Evolutionary conservation across 2,113 vertebrate genomes (phyloP).

Genomic region (Lepisosteus osseus): DNA sequence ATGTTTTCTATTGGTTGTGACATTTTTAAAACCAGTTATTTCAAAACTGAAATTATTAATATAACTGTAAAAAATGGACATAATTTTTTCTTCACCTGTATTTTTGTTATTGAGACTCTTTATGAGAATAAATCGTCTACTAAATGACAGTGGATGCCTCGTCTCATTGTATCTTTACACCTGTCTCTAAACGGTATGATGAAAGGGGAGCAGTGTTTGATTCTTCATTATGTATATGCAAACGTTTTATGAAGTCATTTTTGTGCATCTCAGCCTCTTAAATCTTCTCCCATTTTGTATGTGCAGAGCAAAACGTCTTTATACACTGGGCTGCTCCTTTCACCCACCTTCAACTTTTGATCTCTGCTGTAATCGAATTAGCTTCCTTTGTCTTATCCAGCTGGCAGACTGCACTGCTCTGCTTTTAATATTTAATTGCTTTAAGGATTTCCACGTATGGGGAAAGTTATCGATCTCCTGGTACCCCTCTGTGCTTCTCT

Average conservation of each 20-base stretch:
- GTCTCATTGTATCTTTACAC: slow-evolving; percentile 1
- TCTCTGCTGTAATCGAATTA: too few species aligned
- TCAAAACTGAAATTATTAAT: slow-evolving; percentile 39
- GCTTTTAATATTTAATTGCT: not conserved
- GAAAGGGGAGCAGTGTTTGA: slow-evolving; percentile 31
- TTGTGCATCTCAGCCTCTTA: too few species aligned
- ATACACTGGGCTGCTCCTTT: too few species aligned
- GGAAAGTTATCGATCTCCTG: not conserved
- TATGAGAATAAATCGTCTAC: slow-evolving; percentile 84
- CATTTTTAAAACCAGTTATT: slow-evolving; percentile 67
- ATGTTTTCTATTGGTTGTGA: slow-evolving; percentile 65
- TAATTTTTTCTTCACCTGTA: slow-evolving; percentile 79
- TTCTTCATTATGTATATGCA: slow-evolving; percentile 38
- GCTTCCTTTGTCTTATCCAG: not conserved
- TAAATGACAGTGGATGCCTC: slow-evolving; percentile 50
- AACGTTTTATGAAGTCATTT: slow-evolving; percentile 7
- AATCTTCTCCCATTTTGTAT: too few species aligned
- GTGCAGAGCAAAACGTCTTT: too few species aligned
- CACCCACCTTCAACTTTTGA: too few species aligned
- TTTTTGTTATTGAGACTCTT: slow-evolving; percentile 83
- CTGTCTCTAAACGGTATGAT: slow-evolving; percentile 23
- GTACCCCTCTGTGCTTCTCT: not conserved
- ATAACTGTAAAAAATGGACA: slow-evolving; percentile 37
- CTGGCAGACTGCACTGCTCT: not conserved
- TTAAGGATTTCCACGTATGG: not conserved